Conservation (phyloP, 2,888 invertebrate species). For the Latrodectus hesperus region DNA sequence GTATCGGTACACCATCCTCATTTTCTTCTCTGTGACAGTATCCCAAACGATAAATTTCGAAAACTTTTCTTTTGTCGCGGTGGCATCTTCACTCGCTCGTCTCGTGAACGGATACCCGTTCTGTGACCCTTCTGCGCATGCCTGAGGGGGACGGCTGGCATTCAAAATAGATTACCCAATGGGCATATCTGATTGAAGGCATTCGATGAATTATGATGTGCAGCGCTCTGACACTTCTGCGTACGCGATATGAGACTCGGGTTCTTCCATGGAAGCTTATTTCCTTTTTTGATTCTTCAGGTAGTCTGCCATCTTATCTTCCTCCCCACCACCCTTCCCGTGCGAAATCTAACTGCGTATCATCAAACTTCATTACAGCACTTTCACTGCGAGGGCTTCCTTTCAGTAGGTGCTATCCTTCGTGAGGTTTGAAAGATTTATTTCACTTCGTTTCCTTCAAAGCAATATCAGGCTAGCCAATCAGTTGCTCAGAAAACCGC, state of each 20-base stretch:
- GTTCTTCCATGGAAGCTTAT: not conserved
- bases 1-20: not conserved
- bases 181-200: conserved; percentile 5
- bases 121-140: not conserved
- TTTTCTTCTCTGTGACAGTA: not conserved
- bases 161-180: not conserved
- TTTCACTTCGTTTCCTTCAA: too few species aligned
- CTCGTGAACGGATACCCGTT: not conserved
- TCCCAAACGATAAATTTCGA: not conserved
- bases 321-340: not conserved
- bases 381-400: too few species aligned
- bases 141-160: not conserved
- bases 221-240: not conserved
- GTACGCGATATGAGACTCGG: not conserved
- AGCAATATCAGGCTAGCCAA: too few species aligned
- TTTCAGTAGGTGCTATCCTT: too few species aligned
- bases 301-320: not conserved
- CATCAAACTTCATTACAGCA: too few species aligned
- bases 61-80: not conserved
- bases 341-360: not conserved
- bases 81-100: not conserved
- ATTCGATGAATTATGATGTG: not conserved
- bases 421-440: too few species aligned
- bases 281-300: not conserved
- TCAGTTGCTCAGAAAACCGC: too few species aligned